These are phyloP conservation scores for Pao palembangensis DNA, from an alignment of 2,113 vertebrate species.

Conservation along the genomic window DNA sequence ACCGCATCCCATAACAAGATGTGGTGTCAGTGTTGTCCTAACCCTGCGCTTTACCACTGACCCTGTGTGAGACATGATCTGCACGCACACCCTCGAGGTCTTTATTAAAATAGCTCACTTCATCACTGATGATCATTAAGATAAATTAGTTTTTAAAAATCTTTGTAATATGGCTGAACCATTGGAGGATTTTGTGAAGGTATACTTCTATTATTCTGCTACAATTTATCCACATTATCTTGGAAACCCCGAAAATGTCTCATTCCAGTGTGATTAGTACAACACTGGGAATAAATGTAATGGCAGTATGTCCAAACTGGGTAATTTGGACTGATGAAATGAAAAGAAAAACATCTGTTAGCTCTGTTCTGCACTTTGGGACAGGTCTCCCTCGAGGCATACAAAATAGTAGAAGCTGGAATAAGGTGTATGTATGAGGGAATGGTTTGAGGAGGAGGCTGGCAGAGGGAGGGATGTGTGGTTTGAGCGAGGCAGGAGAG, in stretches of 20 bases:
- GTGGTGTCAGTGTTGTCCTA: neutral
- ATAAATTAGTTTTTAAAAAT: neutral
- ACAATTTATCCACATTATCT: neutral
- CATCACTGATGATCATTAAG: neutral
- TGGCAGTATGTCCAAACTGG: slow-evolving; percentile 32
- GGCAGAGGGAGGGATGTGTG: slow-evolving; percentile 30
- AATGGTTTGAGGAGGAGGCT: slow-evolving; percentile 10
- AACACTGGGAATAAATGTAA: slow-evolving; percentile 32
- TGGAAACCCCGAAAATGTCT: slow-evolving; percentile 8
- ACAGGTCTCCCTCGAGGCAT: slow-evolving; percentile 35
- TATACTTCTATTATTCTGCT: neutral
- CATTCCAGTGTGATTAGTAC: slow-evolving; percentile 33
- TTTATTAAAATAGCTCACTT: neutral
- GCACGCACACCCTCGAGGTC: too few species aligned
- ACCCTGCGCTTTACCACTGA: neutral
- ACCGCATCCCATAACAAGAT: neutral
- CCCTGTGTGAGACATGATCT: neutral
- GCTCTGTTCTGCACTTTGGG: slow-evolving; percentile 39
- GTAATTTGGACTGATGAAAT: neutral
- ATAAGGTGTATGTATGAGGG: slow-evolving; percentile 32
- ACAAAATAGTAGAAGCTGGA: slow-evolving; percentile 36
- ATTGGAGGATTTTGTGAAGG: neutral
- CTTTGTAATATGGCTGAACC: neutral
- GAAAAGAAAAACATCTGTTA: slow-evolving; percentile 49
- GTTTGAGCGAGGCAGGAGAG: slow-evolving; percentile 43